Evolutionary conservation across 1,140 invertebrate genomes (phyloP).

Genomic region (Eupeodes corollae): DNA sequence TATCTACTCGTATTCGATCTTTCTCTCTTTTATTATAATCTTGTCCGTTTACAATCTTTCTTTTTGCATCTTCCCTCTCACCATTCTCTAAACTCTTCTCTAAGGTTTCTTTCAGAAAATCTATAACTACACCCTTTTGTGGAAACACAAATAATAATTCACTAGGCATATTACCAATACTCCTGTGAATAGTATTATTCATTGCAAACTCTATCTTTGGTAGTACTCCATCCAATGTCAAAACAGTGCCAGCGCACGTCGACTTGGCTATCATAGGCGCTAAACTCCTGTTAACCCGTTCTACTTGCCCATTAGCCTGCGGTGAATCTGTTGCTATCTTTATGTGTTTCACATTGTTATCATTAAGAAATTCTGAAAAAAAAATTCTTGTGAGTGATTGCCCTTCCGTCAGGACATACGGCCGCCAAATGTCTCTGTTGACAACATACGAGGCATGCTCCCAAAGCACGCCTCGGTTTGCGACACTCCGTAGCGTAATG

Average conservation of each 20-base stretch:
- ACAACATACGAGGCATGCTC: too few relatives aligned
- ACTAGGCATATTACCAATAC: constrained; percentile 12
- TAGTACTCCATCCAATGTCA: constrained; percentile 13
- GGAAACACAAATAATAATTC: constrained; percentile 13
- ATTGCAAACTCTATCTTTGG: constrained; percentile 15
- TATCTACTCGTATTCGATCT: constrained; percentile 2
- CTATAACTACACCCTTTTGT: constrained; percentile 3
- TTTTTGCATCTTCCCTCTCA: neutral
- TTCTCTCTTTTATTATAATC: constrained; percentile 4
- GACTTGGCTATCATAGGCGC: constrained; percentile 13
- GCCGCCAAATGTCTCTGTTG: too few relatives aligned
- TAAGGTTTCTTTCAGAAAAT: constrained; percentile 5
- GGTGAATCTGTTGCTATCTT: constrained; percentile 11
- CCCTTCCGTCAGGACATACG: too few relatives aligned
- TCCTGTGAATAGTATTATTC: constrained; percentile 18
- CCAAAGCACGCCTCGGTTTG: too few relatives aligned
- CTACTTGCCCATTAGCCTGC: constrained; percentile 14
- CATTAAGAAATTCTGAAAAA: constrained; percentile 15
- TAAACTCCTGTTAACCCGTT: constrained; percentile 15
- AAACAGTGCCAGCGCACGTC: neutral
- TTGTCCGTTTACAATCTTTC: constrained; percentile 5
- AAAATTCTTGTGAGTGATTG: too few relatives aligned
- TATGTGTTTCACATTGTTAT: constrained; percentile 12
- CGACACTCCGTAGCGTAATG: too few relatives aligned
- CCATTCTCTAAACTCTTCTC: constrained; percentile 1